phyloP scores from a whole-genome alignment of 1,140 invertebrate species.

The Eurosta solidaginis region DNA sequence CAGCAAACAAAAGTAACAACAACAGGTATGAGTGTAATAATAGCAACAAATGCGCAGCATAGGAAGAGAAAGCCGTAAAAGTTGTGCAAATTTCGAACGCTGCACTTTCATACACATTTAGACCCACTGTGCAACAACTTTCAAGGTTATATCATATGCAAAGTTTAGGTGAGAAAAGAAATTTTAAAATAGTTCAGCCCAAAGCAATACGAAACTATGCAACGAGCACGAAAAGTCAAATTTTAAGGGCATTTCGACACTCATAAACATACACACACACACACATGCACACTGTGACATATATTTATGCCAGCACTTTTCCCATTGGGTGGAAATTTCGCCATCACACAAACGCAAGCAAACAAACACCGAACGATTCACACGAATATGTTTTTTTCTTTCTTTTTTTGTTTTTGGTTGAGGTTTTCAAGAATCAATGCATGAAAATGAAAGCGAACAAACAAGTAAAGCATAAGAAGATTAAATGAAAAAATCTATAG shows the following conservation, averaged over 20 bases:
- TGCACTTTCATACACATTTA: neutral
- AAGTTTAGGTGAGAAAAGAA: neutral
- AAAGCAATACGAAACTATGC: neutral
- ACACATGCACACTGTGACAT: neutral
- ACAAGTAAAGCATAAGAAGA: neutral
- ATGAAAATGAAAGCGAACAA: neutral
- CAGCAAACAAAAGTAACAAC: neutral
- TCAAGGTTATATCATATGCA: constrained; percentile 4
- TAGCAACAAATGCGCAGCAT: neutral
- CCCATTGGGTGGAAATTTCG: neutral
- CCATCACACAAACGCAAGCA: neutral
- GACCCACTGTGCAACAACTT: neutral
- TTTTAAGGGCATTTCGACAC: neutral
- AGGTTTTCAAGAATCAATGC: neutral
- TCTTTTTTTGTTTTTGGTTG: no score
- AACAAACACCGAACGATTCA: neutral
- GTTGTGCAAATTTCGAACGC: neutral
- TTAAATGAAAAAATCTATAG: neutral
- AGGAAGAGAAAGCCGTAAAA: neutral
- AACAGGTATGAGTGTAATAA: neutral
- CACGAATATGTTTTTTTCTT: constrained; percentile 2
- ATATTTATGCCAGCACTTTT: neutral
- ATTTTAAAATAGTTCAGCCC: neutral
- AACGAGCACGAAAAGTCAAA: neutral
- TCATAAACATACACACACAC: neutral